phyloP scores from a whole-genome alignment of 30 jellyfish, hydroid and myxozoan species.

The Chironex yamaguchii region DNA sequence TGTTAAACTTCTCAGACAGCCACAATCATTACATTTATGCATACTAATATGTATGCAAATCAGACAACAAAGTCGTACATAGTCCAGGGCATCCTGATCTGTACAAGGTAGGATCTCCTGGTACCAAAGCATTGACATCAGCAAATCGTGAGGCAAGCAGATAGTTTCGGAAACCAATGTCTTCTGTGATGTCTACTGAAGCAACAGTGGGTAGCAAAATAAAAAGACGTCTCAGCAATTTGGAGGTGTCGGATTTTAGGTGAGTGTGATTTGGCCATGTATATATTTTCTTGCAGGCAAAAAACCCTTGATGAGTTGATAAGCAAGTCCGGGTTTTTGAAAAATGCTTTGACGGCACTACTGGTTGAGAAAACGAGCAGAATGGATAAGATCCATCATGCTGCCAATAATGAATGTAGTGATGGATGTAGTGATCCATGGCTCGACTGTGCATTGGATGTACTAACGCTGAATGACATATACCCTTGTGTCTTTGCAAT shows the following conservation, averaged over 20 bases:
- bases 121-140: not conserved
- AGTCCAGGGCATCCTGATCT: constrained; percentile 1
- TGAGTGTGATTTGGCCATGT: not conserved
- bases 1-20: not conserved
- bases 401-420: too few species aligned
- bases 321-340: not conserved
- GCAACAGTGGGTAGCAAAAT: not conserved
- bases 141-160: not conserved
- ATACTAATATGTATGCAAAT: not conserved
- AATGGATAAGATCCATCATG: too few species aligned
- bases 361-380: too few species aligned
- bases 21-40: not conserved
- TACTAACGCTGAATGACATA: too few species aligned
- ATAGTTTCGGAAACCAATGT: too few species aligned
- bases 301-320: not conserved
- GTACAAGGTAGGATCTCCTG: too few species aligned
- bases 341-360: too few species aligned
- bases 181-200: not conserved
- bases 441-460: too few species aligned
- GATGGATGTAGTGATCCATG: too few species aligned
- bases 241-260: not conserved
- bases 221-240: not conserved
- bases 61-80: not conserved
- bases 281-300: not conserved
- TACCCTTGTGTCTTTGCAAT: too few species aligned